Conservation (phyloP, 2,113 vertebrate genomes). For the Formicarius rufipectus region DNA sequence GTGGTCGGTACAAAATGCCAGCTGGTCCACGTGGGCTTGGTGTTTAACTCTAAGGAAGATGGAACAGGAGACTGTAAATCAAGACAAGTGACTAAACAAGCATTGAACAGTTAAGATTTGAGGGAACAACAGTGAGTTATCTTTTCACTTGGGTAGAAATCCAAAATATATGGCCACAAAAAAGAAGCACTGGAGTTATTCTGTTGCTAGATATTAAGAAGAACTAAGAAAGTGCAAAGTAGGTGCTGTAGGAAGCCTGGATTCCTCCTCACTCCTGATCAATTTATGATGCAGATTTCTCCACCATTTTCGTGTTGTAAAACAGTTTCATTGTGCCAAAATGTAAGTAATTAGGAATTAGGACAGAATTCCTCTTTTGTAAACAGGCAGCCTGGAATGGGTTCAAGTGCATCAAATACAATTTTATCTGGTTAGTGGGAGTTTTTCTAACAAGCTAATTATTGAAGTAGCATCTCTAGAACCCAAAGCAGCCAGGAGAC, state of each 20-base stretch:
- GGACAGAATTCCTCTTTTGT: background rate
- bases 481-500: background rate
- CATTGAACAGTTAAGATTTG: background rate
- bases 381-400: background rate
- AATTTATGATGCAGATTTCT: background rate
- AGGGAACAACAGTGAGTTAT: background rate
- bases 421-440: background rate
- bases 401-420: background rate
- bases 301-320: background rate
- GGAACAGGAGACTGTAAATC: background rate
- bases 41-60: background rate
- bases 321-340: background rate
- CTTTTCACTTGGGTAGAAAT: background rate
- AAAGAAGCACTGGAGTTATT: background rate
- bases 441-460: background rate
- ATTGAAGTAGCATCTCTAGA: background rate
- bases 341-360: background rate
- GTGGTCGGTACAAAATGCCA: slow-evolving; percentile 2
- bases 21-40: background rate
- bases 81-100: background rate
- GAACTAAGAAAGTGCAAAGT: background rate
- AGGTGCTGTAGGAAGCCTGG: background rate
- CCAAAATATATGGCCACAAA: background rate
- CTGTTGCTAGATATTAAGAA: background rate
- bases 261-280: background rate